These are phyloP conservation scores for Phymastichus coffea DNA, from an alignment of 1,140 invertebrate genomes.

Conservation along the genomic window DNA sequence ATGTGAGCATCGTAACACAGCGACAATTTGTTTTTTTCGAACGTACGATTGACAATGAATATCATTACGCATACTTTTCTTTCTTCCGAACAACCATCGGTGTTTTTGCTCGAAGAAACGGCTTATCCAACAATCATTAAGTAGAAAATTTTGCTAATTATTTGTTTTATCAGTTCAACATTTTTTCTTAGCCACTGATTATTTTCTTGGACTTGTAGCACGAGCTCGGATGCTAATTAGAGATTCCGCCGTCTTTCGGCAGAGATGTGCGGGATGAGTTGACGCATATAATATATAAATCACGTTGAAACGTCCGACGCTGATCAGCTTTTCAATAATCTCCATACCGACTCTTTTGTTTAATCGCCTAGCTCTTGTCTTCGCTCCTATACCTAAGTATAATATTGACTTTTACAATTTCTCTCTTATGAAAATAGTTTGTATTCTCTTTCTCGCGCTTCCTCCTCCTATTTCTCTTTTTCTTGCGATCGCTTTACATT, in stretches of 20 bases:
- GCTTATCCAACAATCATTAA: neutral
- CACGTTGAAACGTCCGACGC: neutral
- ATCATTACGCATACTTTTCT: no score
- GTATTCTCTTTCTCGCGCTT: neutral
- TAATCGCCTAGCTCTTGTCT: neutral
- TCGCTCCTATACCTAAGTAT: slow-evolving; percentile 33
- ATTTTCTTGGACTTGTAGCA: neutral
- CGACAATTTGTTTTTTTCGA: neutral
- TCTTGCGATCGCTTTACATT: slow-evolving; percentile 8
- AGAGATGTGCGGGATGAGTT: slow-evolving; percentile 3
- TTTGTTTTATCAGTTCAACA: neutral
- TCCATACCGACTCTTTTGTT: neutral
- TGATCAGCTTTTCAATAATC: slow-evolving; percentile 11
- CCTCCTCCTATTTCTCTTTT: slow-evolving; percentile 36
- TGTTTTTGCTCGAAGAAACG: neutral
- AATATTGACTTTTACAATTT: slow-evolving; percentile 54
- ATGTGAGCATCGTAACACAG: no score
- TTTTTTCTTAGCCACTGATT: neutral
- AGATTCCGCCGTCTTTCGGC: neutral
- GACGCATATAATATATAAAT: slow-evolving; percentile 8
- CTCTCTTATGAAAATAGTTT: slow-evolving; percentile 55
- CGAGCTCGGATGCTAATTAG: neutral
- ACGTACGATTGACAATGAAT: no score
- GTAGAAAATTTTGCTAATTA: slow-evolving; percentile 6
- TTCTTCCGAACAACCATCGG: neutral